Percentiles rank a stretch among this genome's conserved stretches.
Evolutionary conservation across 2,888 invertebrate species (phyloP).

Genomic region (Mimachlamys varia): DNA sequence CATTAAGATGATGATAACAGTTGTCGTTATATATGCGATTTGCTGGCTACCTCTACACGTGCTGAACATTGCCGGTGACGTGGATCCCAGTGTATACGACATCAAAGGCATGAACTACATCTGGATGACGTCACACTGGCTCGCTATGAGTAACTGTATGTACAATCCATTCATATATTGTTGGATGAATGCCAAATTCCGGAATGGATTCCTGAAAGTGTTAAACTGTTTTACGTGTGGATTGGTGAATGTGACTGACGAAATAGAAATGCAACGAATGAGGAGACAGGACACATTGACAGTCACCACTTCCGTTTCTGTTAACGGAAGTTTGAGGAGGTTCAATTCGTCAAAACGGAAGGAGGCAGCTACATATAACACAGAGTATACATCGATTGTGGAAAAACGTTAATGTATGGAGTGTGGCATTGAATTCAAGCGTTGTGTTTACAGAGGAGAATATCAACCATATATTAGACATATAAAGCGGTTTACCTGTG

Average conservation of each 20-base stretch:
- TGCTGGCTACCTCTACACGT: constrained; percentile 97
- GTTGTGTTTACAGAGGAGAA: neutral
- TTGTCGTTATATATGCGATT: constrained; percentile 95
- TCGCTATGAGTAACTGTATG: constrained; percentile 98
- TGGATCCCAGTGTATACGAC: constrained; percentile 65
- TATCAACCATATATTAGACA: neutral
- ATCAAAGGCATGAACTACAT: constrained; percentile 67
- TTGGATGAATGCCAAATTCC: constrained; percentile 94
- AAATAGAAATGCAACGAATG: constrained; percentile 60
- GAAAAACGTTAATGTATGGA: neutral
- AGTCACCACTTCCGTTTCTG: constrained; percentile 56
- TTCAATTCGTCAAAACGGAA: constrained; percentile 44
- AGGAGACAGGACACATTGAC: constrained; percentile 55
- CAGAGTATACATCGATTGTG: neutral
- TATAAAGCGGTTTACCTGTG: neutral
- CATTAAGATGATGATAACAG: constrained; percentile 92
- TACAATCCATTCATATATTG: constrained; percentile 98
- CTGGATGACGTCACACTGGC: constrained; percentile 85
- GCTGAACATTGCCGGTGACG: constrained; percentile 89
- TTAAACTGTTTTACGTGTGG: constrained; percentile 65
- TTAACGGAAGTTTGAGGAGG: constrained; percentile 39
- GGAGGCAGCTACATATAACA: constrained; percentile 24
- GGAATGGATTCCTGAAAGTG: constrained; percentile 67
- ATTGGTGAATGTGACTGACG: constrained; percentile 56
- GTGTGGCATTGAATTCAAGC: neutral